Percentiles rank a stretch among this genome's conserved stretches.
phyloP scores from a whole-genome alignment of 2,113 vertebrate species.

The Ictidomys tridecemlineatus region DNA sequence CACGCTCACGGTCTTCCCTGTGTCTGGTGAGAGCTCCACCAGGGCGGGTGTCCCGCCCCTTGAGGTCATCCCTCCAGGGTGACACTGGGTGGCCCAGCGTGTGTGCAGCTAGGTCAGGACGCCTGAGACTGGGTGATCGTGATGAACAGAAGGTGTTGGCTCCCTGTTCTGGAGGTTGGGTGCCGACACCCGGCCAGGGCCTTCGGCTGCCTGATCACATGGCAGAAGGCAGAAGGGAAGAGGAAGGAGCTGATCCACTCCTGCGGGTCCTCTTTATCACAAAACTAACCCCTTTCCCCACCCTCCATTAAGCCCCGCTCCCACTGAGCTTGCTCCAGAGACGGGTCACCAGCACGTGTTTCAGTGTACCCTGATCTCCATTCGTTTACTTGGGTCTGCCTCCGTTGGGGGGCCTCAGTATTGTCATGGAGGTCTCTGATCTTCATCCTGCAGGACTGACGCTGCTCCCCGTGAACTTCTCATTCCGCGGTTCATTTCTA shows the following conservation, averaged over 20 bases:
- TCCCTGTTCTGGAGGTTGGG: background rate
- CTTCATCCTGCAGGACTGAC: background rate
- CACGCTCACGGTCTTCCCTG: background rate
- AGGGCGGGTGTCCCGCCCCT: accelerated
- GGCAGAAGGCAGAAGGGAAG: background rate
- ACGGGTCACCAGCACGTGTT: too few species aligned
- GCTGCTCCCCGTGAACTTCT: background rate
- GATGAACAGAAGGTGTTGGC: background rate
- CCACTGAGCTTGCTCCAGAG: background rate
- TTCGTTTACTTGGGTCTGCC: background rate
- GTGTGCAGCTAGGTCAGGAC: background rate
- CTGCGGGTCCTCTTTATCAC: accelerated
- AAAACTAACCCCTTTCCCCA: background rate
- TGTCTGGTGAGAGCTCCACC: background rate
- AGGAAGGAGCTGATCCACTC: too few species aligned
- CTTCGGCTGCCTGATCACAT: too few species aligned
- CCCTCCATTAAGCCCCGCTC: too few species aligned
- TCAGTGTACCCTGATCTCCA: background rate
- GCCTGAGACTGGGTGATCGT: background rate
- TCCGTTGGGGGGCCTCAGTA: background rate
- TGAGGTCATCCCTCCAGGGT: accelerated
- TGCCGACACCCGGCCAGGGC: background rate
- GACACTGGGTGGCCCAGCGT: background rate
- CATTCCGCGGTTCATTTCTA: background rate
- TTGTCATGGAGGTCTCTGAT: background rate